Base-by-base conservation (phyloP, 2,888 invertebrate species). In the Thymelicus acteon region DNA sequence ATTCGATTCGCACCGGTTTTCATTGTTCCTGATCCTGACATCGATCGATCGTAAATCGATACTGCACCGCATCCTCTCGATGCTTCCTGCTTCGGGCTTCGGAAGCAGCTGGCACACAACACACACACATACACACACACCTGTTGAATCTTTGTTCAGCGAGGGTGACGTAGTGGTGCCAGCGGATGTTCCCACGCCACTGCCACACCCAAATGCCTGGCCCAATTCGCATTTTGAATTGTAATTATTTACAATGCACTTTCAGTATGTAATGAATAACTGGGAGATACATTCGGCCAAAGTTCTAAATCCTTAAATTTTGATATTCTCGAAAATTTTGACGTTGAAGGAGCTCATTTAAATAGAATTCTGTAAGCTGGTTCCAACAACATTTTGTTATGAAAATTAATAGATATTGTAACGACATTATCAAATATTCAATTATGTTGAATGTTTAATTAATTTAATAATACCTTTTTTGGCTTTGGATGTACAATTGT, bases 181-280 rank as follows among this genome's bases (percentile, higher is more conserved):
- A 67, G 84, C 91, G 91, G 92, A 92, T 87, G 86, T 92, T 92
- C 92, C 89, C 92, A 91, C 90, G 90, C 81, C 78, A 80, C 77
- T 76, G 76, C 78, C 80, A 79, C 80, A 80, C 80, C 80, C 52
- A 75, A 73, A 79, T 75, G 72, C 60, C 62, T 67, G 72, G 69
- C 72, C 73, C 72, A 72, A 77, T 75, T 69, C 74, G 74, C 72
- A 75, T 73, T 49, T 63, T 57, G 63, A 67, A 72, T 71, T 73
- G 63, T 71, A 61, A 65, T 71, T 74, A 66, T 54, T 72, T 62
- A 48, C 62, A 61, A 68, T 54, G 47, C 37, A 57, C 62, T 68
- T 62, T 47, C 40, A 44, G 12, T 67, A 31, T 39, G 58, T 12
- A 39, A 48, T 6, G 8, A 48, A 66, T 15, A 7, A 8, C 12